Conservation (phyloP, 2,888 invertebrate genomes). For the Mesorhabditis sp. region DNA sequence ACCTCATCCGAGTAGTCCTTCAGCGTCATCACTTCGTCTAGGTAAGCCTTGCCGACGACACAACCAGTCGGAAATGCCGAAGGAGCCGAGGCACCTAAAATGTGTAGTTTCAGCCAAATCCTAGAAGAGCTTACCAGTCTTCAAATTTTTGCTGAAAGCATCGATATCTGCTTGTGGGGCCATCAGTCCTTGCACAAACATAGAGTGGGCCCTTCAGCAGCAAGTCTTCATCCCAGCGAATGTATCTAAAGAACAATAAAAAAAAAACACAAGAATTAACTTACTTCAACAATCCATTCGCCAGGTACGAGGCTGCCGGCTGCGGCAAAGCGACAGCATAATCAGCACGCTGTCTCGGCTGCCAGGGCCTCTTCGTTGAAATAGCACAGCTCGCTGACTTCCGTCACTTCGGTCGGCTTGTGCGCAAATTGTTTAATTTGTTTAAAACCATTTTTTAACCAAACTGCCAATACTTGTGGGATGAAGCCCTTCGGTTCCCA, state of each 20-base stretch:
- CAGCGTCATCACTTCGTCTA: slow-evolving; percentile 30
- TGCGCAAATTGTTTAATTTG: too few relatives aligned
- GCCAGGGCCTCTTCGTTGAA: background rate
- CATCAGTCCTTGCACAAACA: slow-evolving; percentile 26
- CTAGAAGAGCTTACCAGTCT: slow-evolving; percentile 15
- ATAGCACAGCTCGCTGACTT: background rate
- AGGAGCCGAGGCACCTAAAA: slow-evolving; percentile 6
- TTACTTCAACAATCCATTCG: slow-evolving; percentile 25
- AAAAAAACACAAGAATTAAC: too few relatives aligned
- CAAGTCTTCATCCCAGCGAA: slow-evolving; percentile 32
- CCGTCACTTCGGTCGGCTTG: too few relatives aligned
- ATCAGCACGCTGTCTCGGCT: slow-evolving; percentile 21
- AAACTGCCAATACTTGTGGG: slow-evolving; percentile 26
- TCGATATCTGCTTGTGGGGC: too few relatives aligned
- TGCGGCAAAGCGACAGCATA: slow-evolving; percentile 27
- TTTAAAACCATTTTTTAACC: slow-evolving; percentile 7
- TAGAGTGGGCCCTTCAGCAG: slow-evolving; percentile 39
- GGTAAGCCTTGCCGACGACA: slow-evolving; percentile 35
- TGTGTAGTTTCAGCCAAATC: background rate
- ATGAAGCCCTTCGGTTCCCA: slow-evolving; percentile 42
- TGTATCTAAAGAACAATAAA: slow-evolving; percentile 16
- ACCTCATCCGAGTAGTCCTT: slow-evolving; percentile 35
- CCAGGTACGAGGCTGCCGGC: slow-evolving; percentile 32
- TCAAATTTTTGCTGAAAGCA: slow-evolving; percentile 23
- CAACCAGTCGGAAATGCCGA: slow-evolving; percentile 34